Evolutionary conservation across 2,888 invertebrate genomes (phyloP), one percentile per base, ranked within the genome.

Genomic region (Tolmerus cingulatus): DNA sequence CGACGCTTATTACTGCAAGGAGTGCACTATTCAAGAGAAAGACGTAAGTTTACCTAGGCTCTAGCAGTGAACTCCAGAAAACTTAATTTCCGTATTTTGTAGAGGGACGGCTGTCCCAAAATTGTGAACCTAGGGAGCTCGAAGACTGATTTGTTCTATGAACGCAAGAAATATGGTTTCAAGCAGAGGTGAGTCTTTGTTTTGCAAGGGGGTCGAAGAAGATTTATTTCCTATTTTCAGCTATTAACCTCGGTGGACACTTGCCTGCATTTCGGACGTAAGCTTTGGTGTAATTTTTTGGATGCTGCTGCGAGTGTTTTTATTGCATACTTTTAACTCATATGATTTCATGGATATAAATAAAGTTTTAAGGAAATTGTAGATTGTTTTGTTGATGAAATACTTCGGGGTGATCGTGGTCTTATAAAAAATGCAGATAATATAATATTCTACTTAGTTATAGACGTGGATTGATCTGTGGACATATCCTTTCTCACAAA

Each of bases 1-100:
- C 0, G 99, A 99, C 93, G 99, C 99, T 0, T 99, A 99, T 93
- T 99, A 99, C 91, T 99, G 99, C 92, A 99, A 99, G 92, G 99
- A 99, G 92, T 99, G 99, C 91, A 99, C 99, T 0, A 97, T 99
- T 90, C 98, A 98, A 92, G 99, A 99, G 92, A 99, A 99, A 94
- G 99, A 99, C 92, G 96, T 96, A 91, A 94, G 23, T 12, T 19
- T 27, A 55, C 12, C 57, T 7, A 34, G 5, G 8, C 5, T 2
- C 8, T 40, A 77, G 34, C 16, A 19, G 2, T 51, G 16, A 19
- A n/a, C 12, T 19, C 5, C n/a, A 4, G 51, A 16, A 1, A 51
- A 23, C 74, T 74, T 55, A 1, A 37, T 14, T 86, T 34, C 55
- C 7, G 88, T 89, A 90, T 87, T 90, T 94, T 94, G 88, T 94